A percentile compares a stretch with the other conserved stretches of the same genome.
Conservation (phyloP, 1,140 invertebrate genomes). For the Euglossa dilemma region DNA sequence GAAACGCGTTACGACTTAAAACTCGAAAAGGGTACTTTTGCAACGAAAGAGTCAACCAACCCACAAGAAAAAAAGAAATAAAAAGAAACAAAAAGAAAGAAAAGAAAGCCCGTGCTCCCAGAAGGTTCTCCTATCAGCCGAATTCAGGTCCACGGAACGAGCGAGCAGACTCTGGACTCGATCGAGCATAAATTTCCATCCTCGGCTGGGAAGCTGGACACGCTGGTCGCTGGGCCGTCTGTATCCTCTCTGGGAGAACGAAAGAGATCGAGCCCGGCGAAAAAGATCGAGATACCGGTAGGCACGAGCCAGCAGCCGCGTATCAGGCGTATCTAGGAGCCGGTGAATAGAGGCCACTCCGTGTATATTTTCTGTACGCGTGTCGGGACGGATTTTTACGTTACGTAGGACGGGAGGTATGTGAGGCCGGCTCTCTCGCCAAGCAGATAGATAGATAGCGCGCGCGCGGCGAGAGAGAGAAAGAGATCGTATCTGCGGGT, state of each 20-base stretch:
- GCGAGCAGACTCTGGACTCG: no score
- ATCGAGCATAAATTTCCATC: no score
- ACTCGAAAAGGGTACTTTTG: no score
- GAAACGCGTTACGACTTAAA: no score
- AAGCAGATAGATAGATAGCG: slow-evolving; percentile 62
- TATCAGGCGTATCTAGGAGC: slow-evolving; percentile 22
- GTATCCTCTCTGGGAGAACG: background rate
- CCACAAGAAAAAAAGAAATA: no score
- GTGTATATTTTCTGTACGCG: slow-evolving; percentile 40
- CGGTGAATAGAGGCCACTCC: slow-evolving; percentile 44
- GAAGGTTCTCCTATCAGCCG: no score
- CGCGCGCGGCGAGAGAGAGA: background rate
- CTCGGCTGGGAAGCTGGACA: no score
- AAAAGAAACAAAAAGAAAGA: no score
- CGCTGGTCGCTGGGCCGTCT: no score
- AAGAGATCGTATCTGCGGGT: slow-evolving; percentile 62
- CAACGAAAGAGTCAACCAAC: no score
- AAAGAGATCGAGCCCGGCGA: slow-evolving; percentile 15
- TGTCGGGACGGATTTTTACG: slow-evolving; percentile 43
- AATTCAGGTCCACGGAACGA: no score
- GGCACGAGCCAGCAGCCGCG: slow-evolving; percentile 30
- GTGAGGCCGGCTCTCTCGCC: slow-evolving; percentile 45
- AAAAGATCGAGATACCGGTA: slow-evolving; percentile 24
- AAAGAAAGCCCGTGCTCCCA: no score
- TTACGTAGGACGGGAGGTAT: slow-evolving; percentile 41